Evolutionary conservation across 2,113 vertebrate genomes (phyloP), one percentile per base, ranked within the genome.

Genomic region (Lampris incognitus): DNA sequence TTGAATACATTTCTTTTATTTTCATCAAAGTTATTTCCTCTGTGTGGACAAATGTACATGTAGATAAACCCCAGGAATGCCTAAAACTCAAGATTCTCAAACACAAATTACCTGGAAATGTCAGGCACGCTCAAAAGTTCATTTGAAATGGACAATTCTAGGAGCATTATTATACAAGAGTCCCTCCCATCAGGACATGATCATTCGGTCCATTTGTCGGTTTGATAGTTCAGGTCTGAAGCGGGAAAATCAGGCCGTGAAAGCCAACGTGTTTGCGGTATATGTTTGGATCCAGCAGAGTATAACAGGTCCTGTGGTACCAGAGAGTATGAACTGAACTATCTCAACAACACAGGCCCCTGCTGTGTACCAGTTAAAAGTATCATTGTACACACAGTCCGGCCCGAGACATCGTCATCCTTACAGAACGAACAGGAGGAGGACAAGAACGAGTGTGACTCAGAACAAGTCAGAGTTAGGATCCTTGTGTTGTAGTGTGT

Each of bases 281-380:
- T 46, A 4, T 37, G 51, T 68, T 44, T 49, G 61, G 40, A 9
- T 24, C 41, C 13, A 46, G 41, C 40, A 10, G 11, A 36, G 55
- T 46, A 6, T 2, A 1, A 10, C 37, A 68, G 36, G 44, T 13
- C 4, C 61, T 61, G 11, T 51, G 24, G 5, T 78, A 50, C 62
- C 48, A 68, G 54, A 11, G 79, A 93, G 94, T 87, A 85, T 88
- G 92, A 92, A 91, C 81, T 92, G 93, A 87, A 72, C 78, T 65
- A 69, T 84, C 52, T 71, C 36, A 66, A 37, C 56, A 66, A 41
- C 51, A 69, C 58, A 50, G 46, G 69, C 61, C 71, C 72, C 76
- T 49, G 73, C 56, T 77, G 39, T 72, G 64, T 69, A 66, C 69
- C 44, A 71, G 77, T 82, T 84, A 59, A 69, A 70, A 63, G 46